Conservation (phyloP, 2,113 vertebrate species). For the Irena cyanogastra region DNA sequence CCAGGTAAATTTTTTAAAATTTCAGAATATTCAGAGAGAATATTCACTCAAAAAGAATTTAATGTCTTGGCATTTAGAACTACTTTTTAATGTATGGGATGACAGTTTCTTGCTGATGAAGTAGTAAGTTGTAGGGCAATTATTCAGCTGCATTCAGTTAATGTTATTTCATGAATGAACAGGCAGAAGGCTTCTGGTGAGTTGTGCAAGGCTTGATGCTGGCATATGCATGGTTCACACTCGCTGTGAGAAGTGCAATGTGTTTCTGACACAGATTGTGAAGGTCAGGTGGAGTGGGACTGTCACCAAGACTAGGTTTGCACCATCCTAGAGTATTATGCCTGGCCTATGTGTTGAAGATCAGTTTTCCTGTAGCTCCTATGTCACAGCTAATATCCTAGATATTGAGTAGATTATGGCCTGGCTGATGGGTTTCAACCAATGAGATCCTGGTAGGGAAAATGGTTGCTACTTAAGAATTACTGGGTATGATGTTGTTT, state of each 20-base stretch:
- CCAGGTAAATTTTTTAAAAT: neutral
- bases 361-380: neutral
- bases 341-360: neutral
- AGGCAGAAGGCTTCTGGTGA: neutral
- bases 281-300: neutral
- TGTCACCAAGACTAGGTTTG: neutral
- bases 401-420: neutral
- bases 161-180: neutral
- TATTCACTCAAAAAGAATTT: neutral
- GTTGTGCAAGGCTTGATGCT: neutral
- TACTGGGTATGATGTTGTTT: neutral
- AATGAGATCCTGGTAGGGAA: neutral
- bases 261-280: neutral
- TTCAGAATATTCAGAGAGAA: neutral
- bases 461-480: neutral
- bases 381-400: neutral
- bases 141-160: neutral
- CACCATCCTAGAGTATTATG: neutral
- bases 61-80: neutral
- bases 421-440: neutral
- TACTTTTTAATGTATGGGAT: neutral
- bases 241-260: neutral
- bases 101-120: neutral
- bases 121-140: neutral
- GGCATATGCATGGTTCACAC: accelerated